Base-by-base conservation (phyloP, 2,797 vertebrate genomes). In the Falco biarmicus region DNA sequence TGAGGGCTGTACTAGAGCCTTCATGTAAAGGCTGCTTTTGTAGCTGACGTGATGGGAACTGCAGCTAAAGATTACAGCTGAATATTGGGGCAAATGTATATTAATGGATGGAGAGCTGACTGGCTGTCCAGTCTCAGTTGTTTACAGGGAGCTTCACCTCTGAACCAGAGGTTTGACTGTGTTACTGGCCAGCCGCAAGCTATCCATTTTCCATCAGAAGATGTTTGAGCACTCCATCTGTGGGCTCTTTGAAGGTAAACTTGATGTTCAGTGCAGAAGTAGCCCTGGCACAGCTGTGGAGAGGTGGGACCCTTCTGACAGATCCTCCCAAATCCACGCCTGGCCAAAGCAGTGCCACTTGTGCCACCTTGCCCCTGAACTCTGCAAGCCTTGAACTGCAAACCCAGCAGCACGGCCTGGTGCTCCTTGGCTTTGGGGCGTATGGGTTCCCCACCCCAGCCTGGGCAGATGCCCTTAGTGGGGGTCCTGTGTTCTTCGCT, bases 51-150 rank as follows among this genome's bases (percentile, higher is more conserved):
- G 51, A 5, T 61, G 20, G 43, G 43, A 85, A 2, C 61, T 68
- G 24, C 60, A 41, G 43, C 39, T 71, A 6, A 37, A 71, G 31
- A 10, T 76, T 57, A 43, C 39, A 65, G 29, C 65, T 71, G 57
- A 32, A 2, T 34, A 6, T 15, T 45, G 57, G 28, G 39, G 14
- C 41, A 47, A 0, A 8, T 25, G 39, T 51, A 2, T 47, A 0
- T 24, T 15, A 1, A n/a, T 41, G 41, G 54, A 5, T 47, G 54
- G 31, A 69, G 51, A 47, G 59, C 66, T 93, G 70, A 28, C 69
- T 48, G 45, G 26, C 48, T 92, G 22, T 25, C 29, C 60, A 41
- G n/a, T 41, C 64, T 74, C 2, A 0, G 16, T 24, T 70, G 9
- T 68, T 79, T 15, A 28, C 54, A 34, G 48, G 53, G 74, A 56